Conservation (phyloP, 2,113 vertebrate species). For the Bathybates hornii region DNA sequence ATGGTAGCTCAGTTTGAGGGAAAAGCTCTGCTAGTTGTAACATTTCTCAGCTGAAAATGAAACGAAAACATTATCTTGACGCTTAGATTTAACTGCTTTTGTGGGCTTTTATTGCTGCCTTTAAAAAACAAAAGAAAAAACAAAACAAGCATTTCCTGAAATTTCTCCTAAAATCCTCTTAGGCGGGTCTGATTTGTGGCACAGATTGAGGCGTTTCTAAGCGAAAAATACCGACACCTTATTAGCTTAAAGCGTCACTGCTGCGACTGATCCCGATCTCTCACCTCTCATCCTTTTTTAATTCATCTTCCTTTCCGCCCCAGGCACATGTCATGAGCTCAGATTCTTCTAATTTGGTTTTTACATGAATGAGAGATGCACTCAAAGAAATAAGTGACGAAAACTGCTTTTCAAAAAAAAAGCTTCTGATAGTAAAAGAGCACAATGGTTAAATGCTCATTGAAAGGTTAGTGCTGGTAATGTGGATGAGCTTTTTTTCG, state of each 20-base stretch:
- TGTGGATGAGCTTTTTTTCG: constrained; percentile 27
- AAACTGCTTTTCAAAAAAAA: background rate
- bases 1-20: background rate
- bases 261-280: background rate
- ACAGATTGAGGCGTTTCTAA: background rate
- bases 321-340: constrained; percentile 3
- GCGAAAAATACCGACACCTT: background rate
- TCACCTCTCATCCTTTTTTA: background rate
- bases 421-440: constrained; percentile 9
- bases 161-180: background rate
- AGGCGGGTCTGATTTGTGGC: background rate
- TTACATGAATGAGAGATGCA: background rate
- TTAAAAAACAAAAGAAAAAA: background rate
- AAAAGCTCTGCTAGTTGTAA: background rate
- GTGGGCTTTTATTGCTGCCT: background rate
- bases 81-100: background rate
- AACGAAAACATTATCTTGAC: background rate
- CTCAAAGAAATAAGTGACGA: background rate
- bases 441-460: constrained; percentile 15
- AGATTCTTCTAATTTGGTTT: background rate
- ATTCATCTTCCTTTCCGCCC: background rate
- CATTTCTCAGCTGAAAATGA: background rate
- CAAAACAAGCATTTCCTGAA: background rate
- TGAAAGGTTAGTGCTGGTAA: constrained; percentile 37
- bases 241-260: background rate